These are phyloP conservation scores for Agrotis clavis DNA, from an alignment of 2,888 invertebrate genomes.

Conservation along the genomic window DNA sequence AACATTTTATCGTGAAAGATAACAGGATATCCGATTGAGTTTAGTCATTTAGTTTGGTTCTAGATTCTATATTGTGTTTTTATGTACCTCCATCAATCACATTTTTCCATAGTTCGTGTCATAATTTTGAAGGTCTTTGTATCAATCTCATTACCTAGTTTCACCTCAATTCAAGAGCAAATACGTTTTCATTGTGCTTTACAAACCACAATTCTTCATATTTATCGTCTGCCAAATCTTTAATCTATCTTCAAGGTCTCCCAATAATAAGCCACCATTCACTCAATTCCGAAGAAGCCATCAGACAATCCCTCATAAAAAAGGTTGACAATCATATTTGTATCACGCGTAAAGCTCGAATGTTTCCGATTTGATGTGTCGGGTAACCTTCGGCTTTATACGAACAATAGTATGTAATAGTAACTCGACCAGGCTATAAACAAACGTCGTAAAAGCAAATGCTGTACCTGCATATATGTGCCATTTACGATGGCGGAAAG, in stretches of 20 bases:
- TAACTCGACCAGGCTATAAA: conserved; percentile 44
- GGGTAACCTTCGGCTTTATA: conserved; percentile 33
- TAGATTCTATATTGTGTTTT: background rate
- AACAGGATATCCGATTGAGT: conserved; percentile 33
- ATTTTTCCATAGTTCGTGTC: background rate
- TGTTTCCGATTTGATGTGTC: conserved; percentile 38
- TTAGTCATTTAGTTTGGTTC: conserved; percentile 15
- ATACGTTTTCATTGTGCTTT: conserved; percentile 15
- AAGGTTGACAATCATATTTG: conserved; percentile 49
- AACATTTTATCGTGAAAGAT: conserved; percentile 36
- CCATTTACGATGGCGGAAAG: conserved; percentile 67
- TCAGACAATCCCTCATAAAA: conserved; percentile 42
- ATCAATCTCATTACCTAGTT: background rate
- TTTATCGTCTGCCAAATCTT: conserved; percentile 20
- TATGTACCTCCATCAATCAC: background rate
- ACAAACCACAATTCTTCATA: background rate
- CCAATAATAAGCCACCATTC: conserved; percentile 34
- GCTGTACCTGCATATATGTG: conserved; percentile 46
- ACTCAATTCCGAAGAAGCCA: conserved; percentile 17
- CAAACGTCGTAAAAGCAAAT: conserved; percentile 50
- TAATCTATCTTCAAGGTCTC: conserved; percentile 47
- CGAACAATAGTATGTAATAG: conserved; percentile 46
- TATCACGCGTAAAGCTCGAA: conserved; percentile 28
- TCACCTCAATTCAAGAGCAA: background rate
- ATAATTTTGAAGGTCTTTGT: background rate